Conservation (phyloP, 2,797 vertebrate genomes). For the Podargus strigoides region DNA sequence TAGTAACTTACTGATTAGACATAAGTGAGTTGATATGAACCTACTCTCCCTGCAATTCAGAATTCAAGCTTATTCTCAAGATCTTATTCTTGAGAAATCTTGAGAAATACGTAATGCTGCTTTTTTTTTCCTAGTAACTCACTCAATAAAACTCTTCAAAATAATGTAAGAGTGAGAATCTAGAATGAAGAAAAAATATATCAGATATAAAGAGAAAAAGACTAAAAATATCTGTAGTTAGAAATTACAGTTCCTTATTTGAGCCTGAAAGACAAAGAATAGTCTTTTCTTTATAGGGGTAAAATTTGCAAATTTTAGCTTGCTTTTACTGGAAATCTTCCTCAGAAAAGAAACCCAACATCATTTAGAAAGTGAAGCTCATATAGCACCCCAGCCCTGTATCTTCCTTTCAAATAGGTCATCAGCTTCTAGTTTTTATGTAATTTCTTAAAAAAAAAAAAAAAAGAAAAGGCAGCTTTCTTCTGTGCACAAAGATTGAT, state of each 20-base stretch:
- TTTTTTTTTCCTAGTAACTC: background rate
- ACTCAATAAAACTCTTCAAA: background rate
- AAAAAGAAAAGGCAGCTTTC: background rate
- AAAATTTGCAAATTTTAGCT: background rate
- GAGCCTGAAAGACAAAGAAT: background rate
- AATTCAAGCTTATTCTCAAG: background rate
- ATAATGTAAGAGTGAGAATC: background rate
- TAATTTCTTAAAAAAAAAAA: background rate
- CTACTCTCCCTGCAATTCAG: background rate
- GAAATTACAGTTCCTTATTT: background rate
- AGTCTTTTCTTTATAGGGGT: background rate
- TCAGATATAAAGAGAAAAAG: background rate
- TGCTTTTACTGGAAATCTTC: background rate
- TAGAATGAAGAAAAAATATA: background rate
- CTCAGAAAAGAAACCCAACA: background rate
- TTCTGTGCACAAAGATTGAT: background rate
- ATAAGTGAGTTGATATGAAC: background rate
- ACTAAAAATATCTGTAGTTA: background rate
- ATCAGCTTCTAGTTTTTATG: background rate
- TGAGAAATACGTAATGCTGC: background rate
- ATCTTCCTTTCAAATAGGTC: background rate
- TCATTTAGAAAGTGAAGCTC: background rate
- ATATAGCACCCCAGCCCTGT: background rate
- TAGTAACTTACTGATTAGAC: background rate
- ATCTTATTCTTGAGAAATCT: background rate